These are phyloP conservation scores for Nothoprocta pentlandii DNA, from an alignment of 2,113 vertebrate genomes.

Conservation along the genomic window DNA sequence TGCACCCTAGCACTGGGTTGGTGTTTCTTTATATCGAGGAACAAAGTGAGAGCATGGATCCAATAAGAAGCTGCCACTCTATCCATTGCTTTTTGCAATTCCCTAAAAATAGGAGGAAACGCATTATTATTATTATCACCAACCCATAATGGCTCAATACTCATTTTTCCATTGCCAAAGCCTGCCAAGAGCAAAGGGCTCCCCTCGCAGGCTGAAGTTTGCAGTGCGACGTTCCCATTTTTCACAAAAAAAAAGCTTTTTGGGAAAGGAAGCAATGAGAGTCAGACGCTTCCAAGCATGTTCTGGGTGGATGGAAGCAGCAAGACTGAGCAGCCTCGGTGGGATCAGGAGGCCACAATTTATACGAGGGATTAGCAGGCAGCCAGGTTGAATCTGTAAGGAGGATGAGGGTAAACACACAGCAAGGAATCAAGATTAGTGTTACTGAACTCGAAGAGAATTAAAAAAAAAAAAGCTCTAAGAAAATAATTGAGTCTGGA, in stretches of 20 bases:
- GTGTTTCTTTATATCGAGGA: rapidly evolving
- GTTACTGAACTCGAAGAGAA: slow-evolving; percentile 27
- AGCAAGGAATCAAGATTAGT: slow-evolving; percentile 58
- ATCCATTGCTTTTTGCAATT: neutral
- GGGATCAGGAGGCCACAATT: slow-evolving; percentile 30
- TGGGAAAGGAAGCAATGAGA: neutral
- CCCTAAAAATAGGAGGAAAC: neutral
- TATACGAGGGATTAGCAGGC: slow-evolving; percentile 63
- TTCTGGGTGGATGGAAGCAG: neutral
- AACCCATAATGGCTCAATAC: rapidly evolving
- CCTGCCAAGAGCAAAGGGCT: neutral
- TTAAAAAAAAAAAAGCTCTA: slow-evolving; percentile 33
- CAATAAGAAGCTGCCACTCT: neutral
- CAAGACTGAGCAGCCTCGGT: slow-evolving; percentile 18
- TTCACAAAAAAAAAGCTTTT: neutral
- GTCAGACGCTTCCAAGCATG: slow-evolving; percentile 24
- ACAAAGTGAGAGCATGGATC: neutral
- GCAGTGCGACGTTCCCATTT: neutral
- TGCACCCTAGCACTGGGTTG: neutral
- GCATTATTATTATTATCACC: no score
- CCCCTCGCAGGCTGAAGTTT: neutral
- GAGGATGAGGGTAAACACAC: slow-evolving; percentile 39
- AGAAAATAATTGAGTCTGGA: slow-evolving; percentile 39
- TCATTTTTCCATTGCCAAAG: neutral
- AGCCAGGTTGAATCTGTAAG: slow-evolving; percentile 35